Percentiles rank a stretch among this genome's conserved stretches.
Conservation (phyloP, 2,113 vertebrate genomes). For the Vulpes lagopus region DNA sequence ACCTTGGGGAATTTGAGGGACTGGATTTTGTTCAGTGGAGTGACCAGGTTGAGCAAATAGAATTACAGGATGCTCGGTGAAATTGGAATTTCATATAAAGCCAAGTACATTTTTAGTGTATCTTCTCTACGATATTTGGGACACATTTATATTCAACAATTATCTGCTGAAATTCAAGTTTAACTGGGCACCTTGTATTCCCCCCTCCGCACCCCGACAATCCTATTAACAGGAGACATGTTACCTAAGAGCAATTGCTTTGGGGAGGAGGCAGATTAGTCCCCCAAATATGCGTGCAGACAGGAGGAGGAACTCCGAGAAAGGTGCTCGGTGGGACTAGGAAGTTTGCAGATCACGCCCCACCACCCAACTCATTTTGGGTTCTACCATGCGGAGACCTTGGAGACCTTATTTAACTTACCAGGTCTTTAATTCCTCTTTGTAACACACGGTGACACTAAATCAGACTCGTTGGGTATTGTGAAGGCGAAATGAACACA, state of each 20-base stretch:
- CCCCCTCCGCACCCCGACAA: neutral
- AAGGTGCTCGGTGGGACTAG: neutral
- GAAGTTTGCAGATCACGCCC: fast-evolving
- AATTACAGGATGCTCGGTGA: neutral
- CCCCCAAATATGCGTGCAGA: neutral
- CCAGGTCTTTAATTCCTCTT: neutral
- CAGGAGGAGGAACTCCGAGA: neutral
- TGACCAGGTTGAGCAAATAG: neutral
- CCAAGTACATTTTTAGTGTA: neutral
- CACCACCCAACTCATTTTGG: neutral
- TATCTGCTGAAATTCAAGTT: constrained; percentile 41
- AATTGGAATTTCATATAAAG: neutral
- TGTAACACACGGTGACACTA: neutral
- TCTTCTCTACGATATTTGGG: neutral
- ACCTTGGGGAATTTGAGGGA: neutral
- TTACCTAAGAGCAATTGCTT: neutral
- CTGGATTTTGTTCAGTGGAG: neutral
- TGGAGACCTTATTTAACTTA: neutral
- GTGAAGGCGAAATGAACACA: neutral
- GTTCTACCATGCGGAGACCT: neutral
- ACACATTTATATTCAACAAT: neutral
- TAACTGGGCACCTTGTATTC: neutral
- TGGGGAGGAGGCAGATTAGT: neutral
- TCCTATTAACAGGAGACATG: neutral
- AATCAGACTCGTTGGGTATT: neutral